Evolutionary conservation across 2,113 vertebrate genomes (phyloP).

Genomic region (Shinisaurus crocodilurus): DNA sequence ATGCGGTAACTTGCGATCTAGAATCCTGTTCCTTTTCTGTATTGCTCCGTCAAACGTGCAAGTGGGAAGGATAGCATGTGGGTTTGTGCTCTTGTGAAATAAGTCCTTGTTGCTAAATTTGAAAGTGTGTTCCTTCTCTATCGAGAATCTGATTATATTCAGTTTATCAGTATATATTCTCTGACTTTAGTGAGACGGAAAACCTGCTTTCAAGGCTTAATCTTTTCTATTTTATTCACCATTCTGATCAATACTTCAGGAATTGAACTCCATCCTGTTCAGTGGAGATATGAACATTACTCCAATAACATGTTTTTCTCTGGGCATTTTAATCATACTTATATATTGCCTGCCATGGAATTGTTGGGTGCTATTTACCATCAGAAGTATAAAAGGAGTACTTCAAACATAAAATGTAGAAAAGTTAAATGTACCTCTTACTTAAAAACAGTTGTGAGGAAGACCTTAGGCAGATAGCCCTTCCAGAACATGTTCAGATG

Average conservation of each 20-base stretch:
- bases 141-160: neutral
- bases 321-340: neutral
- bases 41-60: neutral
- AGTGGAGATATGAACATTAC: neutral
- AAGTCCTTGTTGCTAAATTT: neutral
- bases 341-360: neutral
- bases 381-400: neutral
- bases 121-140: neutral
- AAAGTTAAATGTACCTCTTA: neutral
- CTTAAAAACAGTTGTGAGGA: too few relatives aligned
- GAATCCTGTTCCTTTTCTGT: neutral
- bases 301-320: neutral
- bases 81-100: neutral
- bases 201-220: neutral
- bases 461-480: neutral
- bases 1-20: neutral
- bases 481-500: neutral
- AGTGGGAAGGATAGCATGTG: neutral
- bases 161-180: neutral
- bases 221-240: neutral
- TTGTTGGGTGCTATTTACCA: neutral
- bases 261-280: neutral
- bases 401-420: neutral
- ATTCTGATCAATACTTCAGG: neutral
- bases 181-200: neutral